Base-by-base conservation (phyloP, 2,888 invertebrate species). In the Apamea crenata region DNA sequence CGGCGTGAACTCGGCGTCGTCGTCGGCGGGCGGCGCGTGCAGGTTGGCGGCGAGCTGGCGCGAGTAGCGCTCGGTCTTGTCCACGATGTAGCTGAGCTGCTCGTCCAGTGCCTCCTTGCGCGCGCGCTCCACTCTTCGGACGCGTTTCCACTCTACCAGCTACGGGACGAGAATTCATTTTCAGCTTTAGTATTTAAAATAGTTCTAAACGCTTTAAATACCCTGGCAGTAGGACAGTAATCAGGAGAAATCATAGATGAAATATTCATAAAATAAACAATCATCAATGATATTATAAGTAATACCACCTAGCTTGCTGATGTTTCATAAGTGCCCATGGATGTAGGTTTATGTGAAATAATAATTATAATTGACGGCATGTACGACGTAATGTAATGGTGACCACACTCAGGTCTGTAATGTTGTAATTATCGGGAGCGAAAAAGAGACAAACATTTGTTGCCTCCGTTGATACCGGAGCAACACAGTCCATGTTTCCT, bases 11-110 rank as follows among this genome's bases (percentile, higher is more conserved):
- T 99, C 99, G 95, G 98, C 99, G 93, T 95, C 96, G 85, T 74
- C 81, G 94, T 94, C 88, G 93, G 92, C 85, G 94, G 92, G 84
- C 85, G 78, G 81, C 73, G 86, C 98, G 16, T 68, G 84, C 97
- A 99, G 98, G 87, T 98, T 98, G 95, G 99, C 99, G 8, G 99
- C 99, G 81, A 99, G 96, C 96, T 98, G 98, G 50, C 98, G 98
- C 59, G 99, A 99, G 97, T 99, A 99, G 93, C 99, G 99, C 95
- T 99, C 99, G 0, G 99, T 99, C 96, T 99, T 99, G 95, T 99
- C 99, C 81, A 99, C 99, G 93, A 99, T 99, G 94, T 99, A 99
- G 95, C 99, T 99, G 82, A 99, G 97, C 96, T 99, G 99, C 93
- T 99, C 98, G 97, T 99, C 99, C 80, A 99, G 97, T 0, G 99